Conservation (phyloP, 2,797 vertebrate genomes). For the Gila robusta region DNA sequence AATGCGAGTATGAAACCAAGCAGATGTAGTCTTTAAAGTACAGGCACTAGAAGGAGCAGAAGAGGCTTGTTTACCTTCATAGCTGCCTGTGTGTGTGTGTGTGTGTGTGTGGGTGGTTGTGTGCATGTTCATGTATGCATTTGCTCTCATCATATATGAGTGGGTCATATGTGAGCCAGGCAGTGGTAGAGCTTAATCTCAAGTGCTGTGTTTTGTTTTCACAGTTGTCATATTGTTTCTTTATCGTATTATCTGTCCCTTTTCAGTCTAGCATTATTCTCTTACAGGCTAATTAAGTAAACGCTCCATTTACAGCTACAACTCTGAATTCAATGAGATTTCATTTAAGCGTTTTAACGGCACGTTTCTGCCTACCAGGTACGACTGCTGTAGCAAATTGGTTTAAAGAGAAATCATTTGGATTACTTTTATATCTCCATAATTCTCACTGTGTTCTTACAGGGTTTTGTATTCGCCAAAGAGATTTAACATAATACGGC, state of each 20-base stretch:
- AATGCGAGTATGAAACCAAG: constrained; percentile 58
- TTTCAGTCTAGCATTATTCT: constrained; percentile 17
- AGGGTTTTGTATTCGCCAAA: constrained; percentile 49
- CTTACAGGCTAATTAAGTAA: constrained; percentile 55
- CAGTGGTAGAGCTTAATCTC: constrained; percentile 19
- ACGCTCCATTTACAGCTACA: constrained; percentile 42
- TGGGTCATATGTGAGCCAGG: constrained; percentile 4
- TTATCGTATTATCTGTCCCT: constrained; percentile 22
- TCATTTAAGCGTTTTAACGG: constrained; percentile 55
- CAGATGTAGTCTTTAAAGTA: constrained; percentile 62
- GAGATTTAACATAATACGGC: constrained; percentile 47
- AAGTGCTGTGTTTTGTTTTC: constrained; percentile 10
- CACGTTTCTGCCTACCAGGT: constrained; percentile 55
- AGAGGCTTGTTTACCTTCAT: constrained; percentile 60
- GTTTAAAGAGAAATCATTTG: constrained; percentile 60
- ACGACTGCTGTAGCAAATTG: constrained; percentile 57
- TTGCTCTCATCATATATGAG: constrained; percentile 23
- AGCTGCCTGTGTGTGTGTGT: constrained; percentile 8
- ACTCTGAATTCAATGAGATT: constrained; percentile 47
- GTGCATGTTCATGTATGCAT: constrained; percentile 20
- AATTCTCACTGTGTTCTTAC: constrained; percentile 40
- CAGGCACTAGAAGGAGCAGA: constrained; percentile 53
- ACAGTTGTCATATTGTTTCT: constrained; percentile 4
- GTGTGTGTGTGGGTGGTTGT: not conserved
- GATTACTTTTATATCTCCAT: constrained; percentile 51